These are phyloP conservation scores for Myopa testacea DNA, from an alignment of 2,888 invertebrate species.

Conservation along the genomic window DNA sequence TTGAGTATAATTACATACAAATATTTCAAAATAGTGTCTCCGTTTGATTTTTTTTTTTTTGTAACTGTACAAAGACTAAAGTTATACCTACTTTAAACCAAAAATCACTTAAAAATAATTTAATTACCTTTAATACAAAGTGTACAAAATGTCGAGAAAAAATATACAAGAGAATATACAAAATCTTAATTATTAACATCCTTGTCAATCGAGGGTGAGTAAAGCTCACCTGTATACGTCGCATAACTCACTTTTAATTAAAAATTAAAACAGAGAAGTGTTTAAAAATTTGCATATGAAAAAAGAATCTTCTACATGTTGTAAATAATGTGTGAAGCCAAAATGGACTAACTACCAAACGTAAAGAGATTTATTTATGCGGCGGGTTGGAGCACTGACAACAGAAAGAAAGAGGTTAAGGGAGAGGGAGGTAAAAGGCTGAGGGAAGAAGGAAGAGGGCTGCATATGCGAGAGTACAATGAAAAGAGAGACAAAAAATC, in stretches of 20 bases:
- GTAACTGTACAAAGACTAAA: too few relatives aligned
- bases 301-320: not conserved
- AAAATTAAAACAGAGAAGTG: conserved; percentile 7
- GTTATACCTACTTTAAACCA: too few relatives aligned
- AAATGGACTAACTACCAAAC: conserved; percentile 21
- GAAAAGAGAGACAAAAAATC: not conserved
- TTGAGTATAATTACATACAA: too few relatives aligned
- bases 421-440: not conserved
- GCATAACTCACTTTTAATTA: conserved; percentile 22
- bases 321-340: not conserved
- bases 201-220: too few relatives aligned
- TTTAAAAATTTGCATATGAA: not conserved
- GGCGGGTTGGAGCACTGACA: not conserved
- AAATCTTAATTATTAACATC: not conserved
- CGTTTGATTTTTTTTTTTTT: too few relatives aligned
- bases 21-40: too few relatives aligned
- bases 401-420: not conserved
- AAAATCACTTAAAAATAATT: too few relatives aligned
- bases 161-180: too few relatives aligned
- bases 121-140: too few relatives aligned
- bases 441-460: not conserved
- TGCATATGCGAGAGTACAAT: conserved; percentile 14
- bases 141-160: too few relatives aligned
- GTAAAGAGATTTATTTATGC: conserved; percentile 3
- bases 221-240: not conserved